Conservation (phyloP, 2,888 invertebrate genomes). For the Chrysolina haemoptera region DNA sequence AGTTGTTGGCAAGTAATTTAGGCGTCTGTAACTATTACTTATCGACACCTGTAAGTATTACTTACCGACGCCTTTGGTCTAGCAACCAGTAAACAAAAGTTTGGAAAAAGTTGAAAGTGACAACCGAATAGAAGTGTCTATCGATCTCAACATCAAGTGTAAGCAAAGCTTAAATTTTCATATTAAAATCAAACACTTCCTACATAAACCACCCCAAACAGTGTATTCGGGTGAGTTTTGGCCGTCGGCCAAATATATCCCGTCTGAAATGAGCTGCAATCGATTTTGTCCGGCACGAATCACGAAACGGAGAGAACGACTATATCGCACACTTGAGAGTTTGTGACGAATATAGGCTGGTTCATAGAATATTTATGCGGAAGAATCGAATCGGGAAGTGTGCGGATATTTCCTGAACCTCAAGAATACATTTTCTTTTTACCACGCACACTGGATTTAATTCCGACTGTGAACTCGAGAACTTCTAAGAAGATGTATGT, state of each 20-base stretch:
- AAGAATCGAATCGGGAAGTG: background rate
- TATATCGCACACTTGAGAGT: conserved; percentile 23
- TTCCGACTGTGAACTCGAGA: no score
- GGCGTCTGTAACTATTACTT: no score
- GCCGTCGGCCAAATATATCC: conserved; percentile 56
- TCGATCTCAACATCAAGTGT: background rate
- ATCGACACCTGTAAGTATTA: no score
- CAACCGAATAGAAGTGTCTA: background rate
- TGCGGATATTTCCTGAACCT: background rate
- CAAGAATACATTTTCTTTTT: background rate
- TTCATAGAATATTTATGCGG: conserved; percentile 4
- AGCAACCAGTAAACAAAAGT: no score
- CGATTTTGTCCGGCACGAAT: conserved; percentile 51
- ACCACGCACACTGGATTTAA: background rate
- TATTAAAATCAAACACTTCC: background rate
- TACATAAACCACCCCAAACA: conserved; percentile 6
- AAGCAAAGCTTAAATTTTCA: background rate
- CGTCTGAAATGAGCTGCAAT: conserved; percentile 57
- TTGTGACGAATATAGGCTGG: conserved; percentile 25
- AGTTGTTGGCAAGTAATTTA: no score
- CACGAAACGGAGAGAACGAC: conserved; percentile 21
- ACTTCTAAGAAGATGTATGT: no score
- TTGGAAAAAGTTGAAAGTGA: background rate
- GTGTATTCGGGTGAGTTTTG: conserved; percentile 52
- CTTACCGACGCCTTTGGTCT: no score